Percentiles rank a stretch among this genome's conserved stretches.
These are phyloP conservation scores for Cantharis rustica DNA, from an alignment of 2,888 invertebrate genomes.

Conservation along the genomic window DNA sequence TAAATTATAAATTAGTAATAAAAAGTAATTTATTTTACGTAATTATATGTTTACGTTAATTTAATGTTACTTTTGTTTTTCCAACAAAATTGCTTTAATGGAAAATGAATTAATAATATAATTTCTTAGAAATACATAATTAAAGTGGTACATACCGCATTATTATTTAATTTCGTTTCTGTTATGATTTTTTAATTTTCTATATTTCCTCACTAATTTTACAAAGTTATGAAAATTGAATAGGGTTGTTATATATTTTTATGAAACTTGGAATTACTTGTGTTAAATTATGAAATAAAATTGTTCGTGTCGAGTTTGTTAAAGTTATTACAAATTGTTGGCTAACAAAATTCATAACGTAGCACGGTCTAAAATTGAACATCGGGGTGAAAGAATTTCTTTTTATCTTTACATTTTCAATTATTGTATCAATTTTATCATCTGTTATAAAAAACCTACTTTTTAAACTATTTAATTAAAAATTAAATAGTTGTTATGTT, in stretches of 20 bases:
- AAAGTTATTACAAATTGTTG: neutral
- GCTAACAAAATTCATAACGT: neutral
- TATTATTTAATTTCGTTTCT: neutral
- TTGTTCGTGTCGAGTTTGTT: neutral
- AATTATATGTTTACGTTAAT: neutral
- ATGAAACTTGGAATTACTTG: neutral
- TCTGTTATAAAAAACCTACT: no score
- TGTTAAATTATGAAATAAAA: neutral
- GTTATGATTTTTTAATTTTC: neutral
- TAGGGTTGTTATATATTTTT: neutral
- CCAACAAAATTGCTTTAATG: neutral
- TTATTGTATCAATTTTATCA: no score
- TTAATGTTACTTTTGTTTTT: neutral
- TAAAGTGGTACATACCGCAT: neutral
- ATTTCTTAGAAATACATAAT: neutral
- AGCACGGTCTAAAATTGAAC: neutral
- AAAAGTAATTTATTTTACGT: neutral
- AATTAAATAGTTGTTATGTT: neutral
- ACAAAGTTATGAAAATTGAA: neutral
- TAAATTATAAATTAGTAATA: neutral
- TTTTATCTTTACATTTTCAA: neutral
- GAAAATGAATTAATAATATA: neutral
- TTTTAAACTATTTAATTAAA: no score
- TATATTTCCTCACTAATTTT: neutral
- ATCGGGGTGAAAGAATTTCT: neutral